Base-by-base conservation (phyloP, 2,888 invertebrate genomes). In the Chloroclystis v-ata region DNA sequence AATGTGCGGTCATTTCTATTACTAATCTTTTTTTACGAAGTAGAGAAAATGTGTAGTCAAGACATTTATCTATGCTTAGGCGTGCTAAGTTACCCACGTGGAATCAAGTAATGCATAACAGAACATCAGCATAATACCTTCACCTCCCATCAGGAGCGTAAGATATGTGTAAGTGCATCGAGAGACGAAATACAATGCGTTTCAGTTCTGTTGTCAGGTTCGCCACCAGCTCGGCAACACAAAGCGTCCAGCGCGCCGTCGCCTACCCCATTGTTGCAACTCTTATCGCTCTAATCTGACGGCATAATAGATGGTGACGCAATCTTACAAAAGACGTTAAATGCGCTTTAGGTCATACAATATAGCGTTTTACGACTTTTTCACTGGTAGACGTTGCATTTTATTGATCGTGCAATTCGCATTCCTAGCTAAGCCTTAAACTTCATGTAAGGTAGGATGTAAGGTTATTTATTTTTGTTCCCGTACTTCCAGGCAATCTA, bases 401-500 rank as follows among this genome's bases (percentile, higher is more conserved):
- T 33, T n/a, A 33, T 32, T 33, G 6, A 33, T 14, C 4, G 9
- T 24, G 3, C 4, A 26, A 20, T 5, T 20, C 5, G 20, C 20
- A 20, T 20, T 20, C 20, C 20, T 20, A 4, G n/a, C 20, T 20
- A 20, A 5, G 20, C 5, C 20, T 4, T 20, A 20, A 4, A 20
- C 2, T n/a, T 20, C 2, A 20, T 20, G 20, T 6, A 9, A 3
- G 5, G 8, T 6, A 9, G 2, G n/a, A 26, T 6, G 10, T 26
- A 32, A 26, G 43, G 7, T 28, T 24, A 10, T 26, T 28, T 4
- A 29, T 20, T 11, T 28, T 41, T 6, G 9, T n/a, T 10, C 7
- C 5, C 14, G n/a, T 4, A 42, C 50, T 83, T 90, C 33, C 90
- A 99, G 99, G 99, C 99, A 60, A 99, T 99, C 86, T 99, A 99